A percentile compares a stretch with the other conserved stretches of the same genome.
phyloP scores from a whole-genome alignment of 1,140 invertebrate species.

The Ips typographus region DNA sequence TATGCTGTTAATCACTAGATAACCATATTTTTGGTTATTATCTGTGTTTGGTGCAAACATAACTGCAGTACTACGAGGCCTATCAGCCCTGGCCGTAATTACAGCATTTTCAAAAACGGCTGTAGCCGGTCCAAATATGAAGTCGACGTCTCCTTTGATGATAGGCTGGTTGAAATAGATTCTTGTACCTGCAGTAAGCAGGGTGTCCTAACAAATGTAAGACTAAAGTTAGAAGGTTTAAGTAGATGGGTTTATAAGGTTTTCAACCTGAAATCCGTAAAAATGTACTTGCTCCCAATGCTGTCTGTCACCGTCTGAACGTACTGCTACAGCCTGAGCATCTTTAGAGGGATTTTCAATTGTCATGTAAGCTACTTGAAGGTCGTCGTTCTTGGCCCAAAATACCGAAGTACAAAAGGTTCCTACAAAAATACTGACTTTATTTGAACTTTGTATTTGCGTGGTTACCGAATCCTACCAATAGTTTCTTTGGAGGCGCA shows the following conservation, averaged over 20 bases:
- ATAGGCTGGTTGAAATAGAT: too few species aligned
- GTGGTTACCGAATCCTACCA: constrained; percentile 4
- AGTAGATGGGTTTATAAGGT: neutral
- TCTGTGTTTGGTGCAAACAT: too few species aligned
- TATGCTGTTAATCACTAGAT: too few species aligned
- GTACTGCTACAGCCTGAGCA: constrained; percentile 18
- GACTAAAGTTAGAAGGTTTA: too few species aligned
- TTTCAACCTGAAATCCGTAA: constrained; percentile 19
- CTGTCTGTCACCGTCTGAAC: constrained; percentile 4
- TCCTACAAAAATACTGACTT: neutral
- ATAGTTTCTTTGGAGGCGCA: constrained; percentile 3
- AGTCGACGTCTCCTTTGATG: too few species aligned
- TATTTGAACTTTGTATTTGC: neutral
- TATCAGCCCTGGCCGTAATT: too few species aligned
- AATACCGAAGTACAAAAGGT: constrained; percentile 10
- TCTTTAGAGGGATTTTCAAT: constrained; percentile 17
- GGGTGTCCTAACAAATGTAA: too few species aligned
- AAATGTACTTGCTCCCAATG: constrained; percentile 17
- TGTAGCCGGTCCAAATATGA: too few species aligned
- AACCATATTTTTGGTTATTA: too few species aligned
- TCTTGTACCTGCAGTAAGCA: too few species aligned
- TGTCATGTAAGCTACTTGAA: constrained; percentile 17
- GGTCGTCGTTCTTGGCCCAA: constrained; percentile 1
- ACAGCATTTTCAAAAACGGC: too few species aligned
- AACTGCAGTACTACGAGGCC: too few species aligned